Evolutionary conservation across 2,888 invertebrate species (phyloP), one percentile per base, ranked within the genome.

Genomic region (Drosophila anceps): DNA sequence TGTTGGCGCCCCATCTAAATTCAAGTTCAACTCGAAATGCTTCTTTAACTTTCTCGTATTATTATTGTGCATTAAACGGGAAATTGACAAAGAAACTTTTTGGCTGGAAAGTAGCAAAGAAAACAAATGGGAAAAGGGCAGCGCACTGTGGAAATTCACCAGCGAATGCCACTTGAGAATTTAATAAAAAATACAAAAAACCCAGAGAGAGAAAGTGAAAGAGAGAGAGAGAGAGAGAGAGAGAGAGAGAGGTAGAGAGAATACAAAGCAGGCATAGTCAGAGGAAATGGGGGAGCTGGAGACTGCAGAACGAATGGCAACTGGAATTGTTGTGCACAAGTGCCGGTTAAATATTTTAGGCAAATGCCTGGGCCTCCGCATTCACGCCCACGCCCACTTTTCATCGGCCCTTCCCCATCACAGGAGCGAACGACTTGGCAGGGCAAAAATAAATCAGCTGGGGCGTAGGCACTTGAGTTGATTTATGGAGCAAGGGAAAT

Each of bases 401-500:
- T 29, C 50, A 50, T 50, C 31, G 12, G 18, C 35, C 15, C 46
- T 10, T 4, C 10, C 18, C 55, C 41, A 33, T 8, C 41, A 4
- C n/a, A 48, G 61, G 37, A 61, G 29, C 76, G 69, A 65, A 72
- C 57, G 80, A 78, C 78, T 81, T 82, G 73, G 61, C 62, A 70
- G 71, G 53, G 71, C 60, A 81, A 81, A 80, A 83, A 84, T 88
- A 86, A 86, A 88, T 88, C 87, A 86, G 84, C 87, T 88, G 84
- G 84, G 89, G 89, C 87, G 84, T 84, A 89, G 90, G 85, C 90
- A 83, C 86, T 87, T 88, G 76, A 90, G 83, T 90, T 87, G 86
- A 87, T 87, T 87, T 87, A 87, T 87, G 80, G 64, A 61, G 76
- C 77, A 71, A 71, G 67, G 71, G 76, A 64, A 79, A 79, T 71